Percentiles rank a stretch among this genome's conserved stretches.
These are phyloP conservation scores for Bemisia tabaci DNA, from an alignment of 1,140 invertebrate species.

Conservation along the genomic window DNA sequence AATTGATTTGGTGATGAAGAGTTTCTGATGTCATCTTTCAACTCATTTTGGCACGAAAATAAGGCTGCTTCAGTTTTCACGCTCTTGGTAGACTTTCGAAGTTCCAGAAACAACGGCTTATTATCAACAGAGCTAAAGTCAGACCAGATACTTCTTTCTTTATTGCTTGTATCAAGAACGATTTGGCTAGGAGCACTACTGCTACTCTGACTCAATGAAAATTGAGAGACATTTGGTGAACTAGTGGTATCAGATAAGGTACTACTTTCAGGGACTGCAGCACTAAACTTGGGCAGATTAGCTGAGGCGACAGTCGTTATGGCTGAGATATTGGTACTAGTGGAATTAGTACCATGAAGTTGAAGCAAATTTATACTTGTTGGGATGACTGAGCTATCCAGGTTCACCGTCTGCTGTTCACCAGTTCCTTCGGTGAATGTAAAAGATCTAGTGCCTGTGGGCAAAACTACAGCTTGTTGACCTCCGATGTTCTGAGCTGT, in stretches of 20 bases:
- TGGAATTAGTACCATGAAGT: background rate
- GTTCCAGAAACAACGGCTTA: too few species aligned
- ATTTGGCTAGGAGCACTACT: background rate
- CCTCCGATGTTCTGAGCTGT: constrained; percentile 19
- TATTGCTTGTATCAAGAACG: background rate
- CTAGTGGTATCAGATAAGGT: background rate
- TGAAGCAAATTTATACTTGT: background rate
- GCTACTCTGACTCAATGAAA: background rate
- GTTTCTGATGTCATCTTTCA: background rate
- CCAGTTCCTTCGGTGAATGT: constrained; percentile 16
- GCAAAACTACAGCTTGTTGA: constrained; percentile 23
- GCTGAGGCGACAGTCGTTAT: background rate
- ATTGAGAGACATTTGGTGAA: background rate
- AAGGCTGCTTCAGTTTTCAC: background rate
- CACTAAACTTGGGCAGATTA: background rate
- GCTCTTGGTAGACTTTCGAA: background rate
- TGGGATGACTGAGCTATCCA: constrained; percentile 19
- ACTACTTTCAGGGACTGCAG: background rate
- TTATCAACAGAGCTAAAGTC: background rate
- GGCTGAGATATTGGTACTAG: background rate
- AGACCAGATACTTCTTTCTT: background rate
- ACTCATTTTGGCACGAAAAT: background rate
- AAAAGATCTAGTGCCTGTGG: constrained; percentile 18
- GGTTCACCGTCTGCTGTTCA: constrained; percentile 16
- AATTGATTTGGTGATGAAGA: background rate